Evolutionary conservation across 1,140 invertebrate genomes (phyloP), one percentile per base, ranked within the genome.

Genomic region (Sinonovacula constricta): DNA sequence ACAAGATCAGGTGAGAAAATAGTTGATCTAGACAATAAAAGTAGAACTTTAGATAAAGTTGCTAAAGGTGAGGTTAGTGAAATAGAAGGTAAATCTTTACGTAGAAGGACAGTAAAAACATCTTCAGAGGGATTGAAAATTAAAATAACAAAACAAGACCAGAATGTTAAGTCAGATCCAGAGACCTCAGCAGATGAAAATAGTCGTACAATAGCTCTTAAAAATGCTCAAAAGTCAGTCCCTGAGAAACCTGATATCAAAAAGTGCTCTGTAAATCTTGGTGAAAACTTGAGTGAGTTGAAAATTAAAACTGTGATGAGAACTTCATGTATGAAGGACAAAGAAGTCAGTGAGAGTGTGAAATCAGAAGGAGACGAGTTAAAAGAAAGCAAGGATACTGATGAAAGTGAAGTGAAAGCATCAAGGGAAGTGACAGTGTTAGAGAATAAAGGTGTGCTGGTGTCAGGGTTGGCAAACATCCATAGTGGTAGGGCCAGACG

Each of bases 211-310:
- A 7, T 53, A 60, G 2, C 3, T 14, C 14, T 15, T 31, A 18
- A n/a, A 18, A 72, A 72, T 60, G 7, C 24, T 49, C 33, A 51
- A 65, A 71, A 60, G 22, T 15, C 51, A 59, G 45, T 56, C 34
- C 4, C 33, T 26, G 72, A 76, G 24, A 76, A 76, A 22, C 26
- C 72, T 26, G 62, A 45, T 31, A 66, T 76, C 3, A 76, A 76
- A 36, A 76, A 57, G 31, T 76, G 72, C 28, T 76, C 72, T 49
- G 72, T 76, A 15, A 76, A 76, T 57, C 53, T 76, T 24, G 72
- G 72, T 12, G 72, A 66, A 36, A 76, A 76, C 14, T 18, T 67
- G 10, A 33, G 10, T 18, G 28, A 65, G 15, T 24, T 28, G 26
- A 34, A 36, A 65, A 65, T 26, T 36, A 3, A 65, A 65, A 65